These are phyloP conservation scores for Sinonovacula constricta DNA, from an alignment of 1,140 invertebrate species.

Conservation along the genomic window DNA sequence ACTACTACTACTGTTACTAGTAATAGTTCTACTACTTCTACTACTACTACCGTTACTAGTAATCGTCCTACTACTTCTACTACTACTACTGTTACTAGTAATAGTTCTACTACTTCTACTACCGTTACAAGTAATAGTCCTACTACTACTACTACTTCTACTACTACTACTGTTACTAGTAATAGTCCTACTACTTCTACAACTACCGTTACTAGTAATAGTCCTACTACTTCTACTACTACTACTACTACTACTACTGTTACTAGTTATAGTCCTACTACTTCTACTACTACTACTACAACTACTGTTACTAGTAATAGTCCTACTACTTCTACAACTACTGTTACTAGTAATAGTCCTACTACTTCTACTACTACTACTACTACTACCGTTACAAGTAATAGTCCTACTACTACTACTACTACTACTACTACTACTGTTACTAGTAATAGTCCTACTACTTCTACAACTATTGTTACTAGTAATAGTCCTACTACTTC, in stretches of 20 bases:
- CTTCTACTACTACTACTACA: not conserved
- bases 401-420: no score
- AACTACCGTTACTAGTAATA: no score
- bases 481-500: no score
- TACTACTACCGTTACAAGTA: not conserved
- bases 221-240: slow-evolving; percentile 1
- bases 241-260: not conserved
- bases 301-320: not conserved
- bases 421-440: slow-evolving; percentile 2
- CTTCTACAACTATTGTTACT: no score
- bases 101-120: not conserved
- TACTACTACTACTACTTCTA: not conserved
- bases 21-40: not conserved
- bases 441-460: not conserved
- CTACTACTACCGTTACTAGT: slow-evolving; percentile 3
- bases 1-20: not conserved
- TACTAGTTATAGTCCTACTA: not conserved
- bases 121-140: slow-evolving; percentile 3
- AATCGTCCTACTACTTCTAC: not conserved
- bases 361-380: not conserved
- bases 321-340: not conserved
- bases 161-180: slow-evolving; percentile 4
- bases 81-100: not conserved
- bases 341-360: not conserved
- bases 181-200: no score